These are phyloP conservation scores for Eulemur coronatus DNA, from an alignment of 2,797 vertebrate genomes.

Conservation along the genomic window DNA sequence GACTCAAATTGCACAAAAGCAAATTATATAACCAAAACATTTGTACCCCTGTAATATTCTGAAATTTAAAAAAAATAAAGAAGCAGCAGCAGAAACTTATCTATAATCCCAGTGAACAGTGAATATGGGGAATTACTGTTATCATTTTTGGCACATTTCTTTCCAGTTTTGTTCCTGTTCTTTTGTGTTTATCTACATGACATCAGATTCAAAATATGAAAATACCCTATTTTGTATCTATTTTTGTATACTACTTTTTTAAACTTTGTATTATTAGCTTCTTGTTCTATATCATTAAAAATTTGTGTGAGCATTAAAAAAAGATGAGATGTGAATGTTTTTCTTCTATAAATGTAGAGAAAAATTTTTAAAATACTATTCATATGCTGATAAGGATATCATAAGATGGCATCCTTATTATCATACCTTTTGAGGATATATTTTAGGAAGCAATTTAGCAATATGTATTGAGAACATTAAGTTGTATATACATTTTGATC, in stretches of 20 bases:
- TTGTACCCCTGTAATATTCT: too few species aligned
- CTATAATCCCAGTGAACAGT: neutral
- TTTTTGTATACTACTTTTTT: neutral
- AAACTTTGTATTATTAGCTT: neutral
- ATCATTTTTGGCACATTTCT: neutral
- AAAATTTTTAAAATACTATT: neutral
- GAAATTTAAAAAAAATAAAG: too few species aligned
- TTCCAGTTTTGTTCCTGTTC: neutral
- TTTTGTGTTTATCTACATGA: neutral
- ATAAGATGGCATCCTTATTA: neutral
- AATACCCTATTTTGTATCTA: neutral
- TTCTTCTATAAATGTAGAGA: neutral
- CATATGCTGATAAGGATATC: neutral
- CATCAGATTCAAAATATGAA: neutral
- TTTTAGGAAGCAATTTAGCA: neutral
- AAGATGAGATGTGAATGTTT: neutral
- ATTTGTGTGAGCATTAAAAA: neutral
- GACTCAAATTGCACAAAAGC: too few species aligned
- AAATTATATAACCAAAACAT: too few species aligned
- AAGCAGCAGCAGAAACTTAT: neutral
- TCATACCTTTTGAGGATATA: neutral
- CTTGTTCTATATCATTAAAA: neutral
- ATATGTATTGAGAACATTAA: neutral
- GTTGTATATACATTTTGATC: neutral
- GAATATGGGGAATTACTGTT: neutral